Percentiles rank a stretch among this genome's conserved stretches.
Evolutionary conservation across 2,888 invertebrate genomes (phyloP).

Genomic region (Drosophila cognata): DNA sequence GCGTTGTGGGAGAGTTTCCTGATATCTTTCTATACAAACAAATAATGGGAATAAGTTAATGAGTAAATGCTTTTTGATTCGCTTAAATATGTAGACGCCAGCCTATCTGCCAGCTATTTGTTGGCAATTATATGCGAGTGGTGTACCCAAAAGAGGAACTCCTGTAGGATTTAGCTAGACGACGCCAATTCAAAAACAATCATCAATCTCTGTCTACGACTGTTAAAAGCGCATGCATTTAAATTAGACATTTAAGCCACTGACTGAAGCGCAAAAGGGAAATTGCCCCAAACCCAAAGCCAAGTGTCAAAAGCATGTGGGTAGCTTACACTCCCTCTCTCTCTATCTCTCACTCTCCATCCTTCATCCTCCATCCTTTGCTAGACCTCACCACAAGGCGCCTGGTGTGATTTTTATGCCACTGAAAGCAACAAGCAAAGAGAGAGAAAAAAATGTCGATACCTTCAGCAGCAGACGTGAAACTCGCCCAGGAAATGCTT

Average conservation of each 20-base stretch:
- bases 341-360: background rate
- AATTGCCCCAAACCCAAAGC: conserved; percentile 25
- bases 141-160: background rate
- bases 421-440: conserved; percentile 12
- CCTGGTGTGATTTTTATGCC: conserved; percentile 49
- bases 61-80: conserved; percentile 41
- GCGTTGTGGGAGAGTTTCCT: conserved; percentile 19
- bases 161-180: background rate
- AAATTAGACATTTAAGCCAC: conserved; percentile 84
- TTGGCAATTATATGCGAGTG: conserved; percentile 62
- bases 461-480: conserved; percentile 60
- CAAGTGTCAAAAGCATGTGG: conserved; percentile 54
- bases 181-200: conserved; percentile 70
- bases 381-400: conserved; percentile 8
- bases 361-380: background rate
- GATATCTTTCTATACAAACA: conserved; percentile 3
- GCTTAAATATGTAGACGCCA: background rate
- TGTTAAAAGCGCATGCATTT: conserved; percentile 83
- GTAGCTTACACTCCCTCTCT: conserved; percentile 3
- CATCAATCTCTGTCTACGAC: conserved; percentile 83
- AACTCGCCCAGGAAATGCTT: conserved; percentile 69
- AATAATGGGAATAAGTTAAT: conserved; percentile 35
- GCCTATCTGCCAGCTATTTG: conserved; percentile 44
- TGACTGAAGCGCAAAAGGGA: conserved; percentile 23
- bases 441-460: conserved; percentile 38